Base-by-base conservation (phyloP, 2,113 vertebrate species). In the Indicator maculatus region DNA sequence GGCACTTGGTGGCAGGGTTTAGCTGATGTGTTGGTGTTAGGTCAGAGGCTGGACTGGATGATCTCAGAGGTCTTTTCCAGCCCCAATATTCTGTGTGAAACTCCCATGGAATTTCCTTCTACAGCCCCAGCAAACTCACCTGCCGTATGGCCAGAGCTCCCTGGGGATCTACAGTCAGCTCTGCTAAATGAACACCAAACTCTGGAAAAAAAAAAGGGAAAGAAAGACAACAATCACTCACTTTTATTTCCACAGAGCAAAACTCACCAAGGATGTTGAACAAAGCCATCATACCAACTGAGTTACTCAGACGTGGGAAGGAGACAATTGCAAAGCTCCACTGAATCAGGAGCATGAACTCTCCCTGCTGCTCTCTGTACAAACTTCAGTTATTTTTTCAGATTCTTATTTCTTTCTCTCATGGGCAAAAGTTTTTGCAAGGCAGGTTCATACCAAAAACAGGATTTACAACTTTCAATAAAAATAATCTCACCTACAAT, bases 171-270 rank as follows among this genome's bases (percentile, higher is more conserved):
- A 99, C 99, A 5, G 99, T 99, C 94, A 99, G 98, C 92, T 99
- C 99, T 95, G 99, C 99, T 83, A 99, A 97, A 95, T 99, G 99
- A 90, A 99, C 99, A 36, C 99, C 99, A 96, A 99, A 99, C 96
- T 99, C 99, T 99, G 96, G 80, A 96, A 15, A 73, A 12, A 83
- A 78, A 77, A 30, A 31, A 23, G 23, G 50, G 12, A 52, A 12
- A 52, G 23, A 52, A 24, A 52, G 23, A 66, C 55, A 79, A 14
- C 65, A 76, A 63, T 36, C 26, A 56, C 39, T 23, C 67, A 64
- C 58, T 88, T 45, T 50, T 39, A 91, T 69, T 81, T 58, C 76
- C 58, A 95, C 69, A 83, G 33, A 77, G 55, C 14, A 88, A 58
- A 91, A 92, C 5, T 36, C 41, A 69, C 31, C 8, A 31, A 38